These are phyloP conservation scores for Lasius platythorax DNA, from an alignment of 2,888 invertebrate genomes.

Conservation along the genomic window DNA sequence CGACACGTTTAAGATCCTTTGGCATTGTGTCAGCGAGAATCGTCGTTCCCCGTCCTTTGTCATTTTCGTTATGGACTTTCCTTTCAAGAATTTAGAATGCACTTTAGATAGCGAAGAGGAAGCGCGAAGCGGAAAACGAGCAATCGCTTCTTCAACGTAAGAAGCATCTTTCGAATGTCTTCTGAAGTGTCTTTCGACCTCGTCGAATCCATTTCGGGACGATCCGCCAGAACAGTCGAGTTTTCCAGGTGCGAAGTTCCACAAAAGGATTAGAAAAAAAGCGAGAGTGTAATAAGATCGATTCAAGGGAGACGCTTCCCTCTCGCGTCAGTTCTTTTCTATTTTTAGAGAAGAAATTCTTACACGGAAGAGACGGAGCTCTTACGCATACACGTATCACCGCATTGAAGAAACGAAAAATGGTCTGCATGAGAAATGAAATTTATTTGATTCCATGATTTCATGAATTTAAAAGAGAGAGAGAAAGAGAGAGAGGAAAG, in stretches of 20 bases:
- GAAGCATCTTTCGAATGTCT: conserved; percentile 48
- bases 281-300: conserved; percentile 45
- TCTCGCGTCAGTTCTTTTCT: conserved; percentile 3
- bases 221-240: conserved; percentile 44
- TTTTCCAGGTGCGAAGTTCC: conserved; percentile 33
- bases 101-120: conserved; percentile 43
- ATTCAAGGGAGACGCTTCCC: conserved; percentile 6
- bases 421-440: background rate
- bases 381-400: background rate
- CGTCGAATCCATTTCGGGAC: conserved; percentile 47
- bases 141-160: conserved; percentile 52
- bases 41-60: conserved; percentile 44
- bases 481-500: background rate
- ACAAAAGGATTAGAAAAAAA: conserved; percentile 42
- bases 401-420: background rate
- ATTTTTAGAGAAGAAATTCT: conserved; percentile 29
- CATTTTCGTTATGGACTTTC: conserved; percentile 51
- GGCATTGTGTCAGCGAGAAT: conserved; percentile 57
- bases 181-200: conserved; percentile 28
- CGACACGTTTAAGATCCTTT: conserved; percentile 38
- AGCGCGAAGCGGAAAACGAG: conserved; percentile 33
- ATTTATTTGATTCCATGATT: background rate
- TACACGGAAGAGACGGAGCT: background rate
- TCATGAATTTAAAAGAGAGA: background rate
- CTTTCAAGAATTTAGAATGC: conserved; percentile 62